Evolutionary conservation across 2,797 vertebrate genomes (phyloP), one percentile per base, ranked within the genome.

Genomic region (Anomalospiza imberbis): DNA sequence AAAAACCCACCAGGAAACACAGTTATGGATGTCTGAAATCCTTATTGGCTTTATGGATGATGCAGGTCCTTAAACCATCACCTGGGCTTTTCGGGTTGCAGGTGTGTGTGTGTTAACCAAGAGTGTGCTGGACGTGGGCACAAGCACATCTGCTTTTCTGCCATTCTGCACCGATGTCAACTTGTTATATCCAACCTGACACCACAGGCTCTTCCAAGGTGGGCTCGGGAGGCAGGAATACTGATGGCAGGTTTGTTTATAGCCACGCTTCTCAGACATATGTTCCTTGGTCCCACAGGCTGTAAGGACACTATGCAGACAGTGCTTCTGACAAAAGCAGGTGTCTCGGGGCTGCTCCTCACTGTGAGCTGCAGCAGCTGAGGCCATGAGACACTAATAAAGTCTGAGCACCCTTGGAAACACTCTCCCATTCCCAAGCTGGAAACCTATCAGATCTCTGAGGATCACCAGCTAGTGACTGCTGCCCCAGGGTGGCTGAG

Each of bases 331-430:
- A 78, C 34, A 72, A 78, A 5, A 67, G 50, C 11, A 21, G 25
- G 17, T 2, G 0, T 72, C 62, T 74, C 0, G 0, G 12, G 36
- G 48, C 50, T 72, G 47, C 28, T 81, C 16, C 47, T 57, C 18
- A 9, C 40, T 18, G 42, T 32, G 10, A 78, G 31, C 44, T 76
- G n/a, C 8, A 12, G 61, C 57, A 63, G n/a, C 36, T 29, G 16
- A 38, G 31, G 17, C 50, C 16, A 21, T 4, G 7, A 84, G 22
- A 47, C 38, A 45, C 25, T 11, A 45, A 29, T 3, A 0, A 84
- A 36, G 19, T 29, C 57, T 87, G 25, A 50, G 26, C 48, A 88
- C 4, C 28, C 44, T 54, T 12, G 24, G 44, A 72, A 90, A 77
- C 34, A 29, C 8, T 62, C 10, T n/a, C n/a, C 7, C 0, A 2